These are phyloP conservation scores for Agelas oroides DNA, from an alignment of 37 sponge, comb jelly and placozoan species.

Conservation along the genomic window DNA sequence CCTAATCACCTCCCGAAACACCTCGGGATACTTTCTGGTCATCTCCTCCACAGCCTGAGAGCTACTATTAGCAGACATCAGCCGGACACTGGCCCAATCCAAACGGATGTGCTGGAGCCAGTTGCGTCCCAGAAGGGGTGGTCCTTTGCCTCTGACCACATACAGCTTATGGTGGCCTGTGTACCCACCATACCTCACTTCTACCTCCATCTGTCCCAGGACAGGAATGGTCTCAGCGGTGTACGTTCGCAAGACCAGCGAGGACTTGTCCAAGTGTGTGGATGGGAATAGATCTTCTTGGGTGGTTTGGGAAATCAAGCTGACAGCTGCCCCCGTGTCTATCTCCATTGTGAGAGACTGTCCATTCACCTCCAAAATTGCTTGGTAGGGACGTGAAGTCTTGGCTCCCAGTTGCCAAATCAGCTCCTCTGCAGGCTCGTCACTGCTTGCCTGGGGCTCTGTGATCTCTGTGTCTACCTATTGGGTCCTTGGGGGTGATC, in stretches of 20 bases:
- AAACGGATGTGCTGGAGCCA: slow-evolving; percentile 27
- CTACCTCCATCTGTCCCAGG: neutral
- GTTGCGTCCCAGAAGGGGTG: slow-evolving; percentile 18
- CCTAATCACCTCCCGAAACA: slow-evolving; percentile 9
- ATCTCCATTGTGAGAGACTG: neutral
- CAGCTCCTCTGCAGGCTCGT: slow-evolving; percentile 4
- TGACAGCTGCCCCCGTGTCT: slow-evolving; percentile 18
- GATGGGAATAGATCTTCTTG: slow-evolving; percentile 10
- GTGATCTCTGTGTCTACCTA: neutral
- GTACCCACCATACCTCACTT: neutral
- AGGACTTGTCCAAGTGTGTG: neutral
- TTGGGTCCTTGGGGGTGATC: too few relatives aligned
- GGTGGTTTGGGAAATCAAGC: neutral
- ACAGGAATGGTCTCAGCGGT: slow-evolving; percentile 5
- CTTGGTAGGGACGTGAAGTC: too few relatives aligned
- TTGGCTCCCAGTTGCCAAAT: too few relatives aligned
- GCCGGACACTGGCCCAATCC: slow-evolving; percentile 29
- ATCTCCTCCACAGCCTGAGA: neutral
- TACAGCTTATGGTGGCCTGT: neutral
- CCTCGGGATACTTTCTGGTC: too few relatives aligned
- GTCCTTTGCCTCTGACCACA: slow-evolving; percentile 17
- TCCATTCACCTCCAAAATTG: neutral
- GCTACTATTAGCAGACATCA: neutral
- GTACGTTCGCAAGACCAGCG: slow-evolving; percentile 12
- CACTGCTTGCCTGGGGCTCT: neutral